Evolutionary conservation across 2,888 invertebrate species (phyloP), one percentile per base, ranked within the genome.

Genomic region (Galeruca laticollis): DNA sequence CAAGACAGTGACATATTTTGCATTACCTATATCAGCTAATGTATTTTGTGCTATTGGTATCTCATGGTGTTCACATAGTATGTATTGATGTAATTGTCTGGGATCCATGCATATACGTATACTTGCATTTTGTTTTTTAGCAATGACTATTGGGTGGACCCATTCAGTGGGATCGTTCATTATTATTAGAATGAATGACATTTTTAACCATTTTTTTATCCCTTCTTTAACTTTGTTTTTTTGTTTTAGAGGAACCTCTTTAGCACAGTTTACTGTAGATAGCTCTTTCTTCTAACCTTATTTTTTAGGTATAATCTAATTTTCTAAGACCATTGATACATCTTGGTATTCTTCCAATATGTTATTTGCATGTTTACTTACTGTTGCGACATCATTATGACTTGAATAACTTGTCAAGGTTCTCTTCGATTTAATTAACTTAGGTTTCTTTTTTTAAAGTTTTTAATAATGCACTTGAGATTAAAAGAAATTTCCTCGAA

Each of bases 21-120:
- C 56, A 18, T 35, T 35, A 10, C 33, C 3, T 13, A 56, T 33
- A 33, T 56, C 56, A 35, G 10, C n/a, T 9, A 56, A 56, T 33
- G 35, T 15, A 56, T n/a, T 21, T 13, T 56, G 35, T 33, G 33
- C 6, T 3, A 35, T 56, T n/a, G 56, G 56, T 18, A 56, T 56
- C 15, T 56, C 18, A 11, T 33, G 35, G 9, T 13, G 31, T 35
- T 35, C 56, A 18, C 56, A 4, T 20, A 15, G 31, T 33, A 56
- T 56, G 15, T 18, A 33, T 33, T 5, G 10, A 35, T 33, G 33
- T 33, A 56, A 56, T 6, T 33, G 35, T 31, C 56, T 31, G 9
- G 31, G 49, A 52, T 40, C 59, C 26, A 47, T 60, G 18, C n/a
- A 56, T 40, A 40, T 13, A 10, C 13, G 13, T 40, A 13, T 40